These are phyloP conservation scores for Pemphredon lugubris DNA, from an alignment of 2,888 invertebrate species.

Conservation along the genomic window DNA sequence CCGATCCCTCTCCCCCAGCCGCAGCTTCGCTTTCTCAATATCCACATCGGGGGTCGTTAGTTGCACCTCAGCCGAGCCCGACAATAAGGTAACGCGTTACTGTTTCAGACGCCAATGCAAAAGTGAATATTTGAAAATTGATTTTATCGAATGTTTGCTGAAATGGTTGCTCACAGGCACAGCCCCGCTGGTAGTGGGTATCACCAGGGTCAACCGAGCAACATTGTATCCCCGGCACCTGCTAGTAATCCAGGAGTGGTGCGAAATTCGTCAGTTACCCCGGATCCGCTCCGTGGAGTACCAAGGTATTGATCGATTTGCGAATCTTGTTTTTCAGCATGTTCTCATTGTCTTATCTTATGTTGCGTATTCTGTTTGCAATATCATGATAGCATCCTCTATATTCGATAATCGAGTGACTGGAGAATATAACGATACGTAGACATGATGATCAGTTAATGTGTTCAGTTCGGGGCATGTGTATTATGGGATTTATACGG, in stretches of 20 bases:
- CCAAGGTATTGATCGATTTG: slow-evolving; percentile 64
- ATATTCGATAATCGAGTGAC: too few species aligned
- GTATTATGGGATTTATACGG: too few species aligned
- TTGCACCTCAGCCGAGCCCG: slow-evolving; percentile 80
- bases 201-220: slow-evolving; percentile 77
- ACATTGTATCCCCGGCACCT: slow-evolving; percentile 76
- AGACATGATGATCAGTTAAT: too few species aligned
- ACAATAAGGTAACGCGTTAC: slow-evolving; percentile 77
- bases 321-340: too few species aligned
- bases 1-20: slow-evolving; percentile 80
- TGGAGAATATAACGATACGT: too few species aligned
- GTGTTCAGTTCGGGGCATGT: too few species aligned
- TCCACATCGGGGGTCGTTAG: slow-evolving; percentile 77
- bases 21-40: slow-evolving; percentile 77
- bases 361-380: too few species aligned
- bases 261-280: slow-evolving; percentile 79
- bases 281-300: slow-evolving; percentile 73
- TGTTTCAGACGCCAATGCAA: background rate
- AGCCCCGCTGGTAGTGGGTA: slow-evolving; percentile 77
- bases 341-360: too few species aligned
- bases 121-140: background rate
- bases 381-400: too few species aligned
- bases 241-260: slow-evolving; percentile 77
- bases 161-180: too few species aligned
- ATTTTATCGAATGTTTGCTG: background rate